Conservation (phyloP, 1,140 invertebrate genomes). For the Cotesia typhae region DNA sequence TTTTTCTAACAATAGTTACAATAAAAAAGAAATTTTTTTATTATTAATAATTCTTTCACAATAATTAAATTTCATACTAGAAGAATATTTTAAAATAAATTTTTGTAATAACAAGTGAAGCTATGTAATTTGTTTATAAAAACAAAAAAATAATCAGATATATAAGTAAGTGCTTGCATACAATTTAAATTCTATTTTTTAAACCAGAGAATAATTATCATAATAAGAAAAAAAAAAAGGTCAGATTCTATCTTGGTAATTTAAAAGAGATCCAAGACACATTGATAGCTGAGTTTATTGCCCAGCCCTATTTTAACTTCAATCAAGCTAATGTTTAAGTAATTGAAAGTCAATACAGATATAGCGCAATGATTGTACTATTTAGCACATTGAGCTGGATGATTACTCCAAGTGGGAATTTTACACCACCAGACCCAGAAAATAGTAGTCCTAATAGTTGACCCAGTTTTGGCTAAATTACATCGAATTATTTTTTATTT, state of each 20-base stretch:
- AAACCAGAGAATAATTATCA: neutral
- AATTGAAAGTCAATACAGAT: conserved; percentile 54
- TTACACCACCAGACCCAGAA: conserved; percentile 13
- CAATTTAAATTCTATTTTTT: too few species aligned
- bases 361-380: conserved; percentile 47
- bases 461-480: too few species aligned
- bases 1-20: too few species aligned
- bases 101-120: too few species aligned
- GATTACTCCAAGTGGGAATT: conserved; percentile 10
- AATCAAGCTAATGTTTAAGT: conserved; percentile 65
- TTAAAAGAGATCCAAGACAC: conserved; percentile 17
- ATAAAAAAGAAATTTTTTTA: too few species aligned
- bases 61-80: too few species aligned
- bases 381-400: conserved; percentile 15
- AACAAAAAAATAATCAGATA: too few species aligned
- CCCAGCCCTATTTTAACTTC: conserved; percentile 57
- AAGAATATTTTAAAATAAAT: too few species aligned
- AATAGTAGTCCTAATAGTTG: neutral
- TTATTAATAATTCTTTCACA: too few species aligned
- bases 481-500: too few species aligned
- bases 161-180: too few species aligned
- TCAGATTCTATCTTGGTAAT: conserved; percentile 24
- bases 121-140: too few species aligned
- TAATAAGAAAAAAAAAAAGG: conserved; percentile 21
- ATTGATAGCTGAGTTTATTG: conserved; percentile 35